Evolutionary conservation across 2,888 invertebrate species (phyloP).

Genomic region (Minunthozetes semirufus): DNA sequence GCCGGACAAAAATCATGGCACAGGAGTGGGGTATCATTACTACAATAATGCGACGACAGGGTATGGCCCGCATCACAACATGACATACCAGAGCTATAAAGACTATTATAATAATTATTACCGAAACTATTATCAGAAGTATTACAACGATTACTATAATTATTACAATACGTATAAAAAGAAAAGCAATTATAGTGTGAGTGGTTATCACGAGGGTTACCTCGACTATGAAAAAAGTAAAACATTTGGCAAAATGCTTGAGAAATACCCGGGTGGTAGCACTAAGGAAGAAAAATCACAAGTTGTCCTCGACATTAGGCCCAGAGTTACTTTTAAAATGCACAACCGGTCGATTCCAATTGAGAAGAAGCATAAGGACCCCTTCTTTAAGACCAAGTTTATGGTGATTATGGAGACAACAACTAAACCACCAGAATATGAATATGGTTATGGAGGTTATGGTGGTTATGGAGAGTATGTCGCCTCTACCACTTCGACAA

Average conservation of each 20-base stretch:
- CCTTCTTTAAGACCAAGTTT: slow-evolving; percentile 31
- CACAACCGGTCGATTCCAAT: slow-evolving; percentile 12
- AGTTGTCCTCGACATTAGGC: slow-evolving; percentile 27
- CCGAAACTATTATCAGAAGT: slow-evolving; percentile 6
- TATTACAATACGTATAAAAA: slow-evolving; percentile 31
- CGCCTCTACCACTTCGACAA: background rate
- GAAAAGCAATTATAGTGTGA: slow-evolving; percentile 18
- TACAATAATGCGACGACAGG: slow-evolving; percentile 28
- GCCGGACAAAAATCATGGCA: slow-evolving; percentile 1
- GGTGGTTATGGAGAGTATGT: slow-evolving; percentile 10
- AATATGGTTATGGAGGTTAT: slow-evolving; percentile 24
- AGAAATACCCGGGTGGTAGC: slow-evolving; percentile 34
- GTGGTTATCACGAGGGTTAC: slow-evolving; percentile 22
- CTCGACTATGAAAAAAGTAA: slow-evolving; percentile 31
- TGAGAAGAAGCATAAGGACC: slow-evolving; percentile 31
- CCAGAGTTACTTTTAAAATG: slow-evolving; percentile 32
- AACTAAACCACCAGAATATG: slow-evolving; percentile 23
- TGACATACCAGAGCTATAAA: background rate
- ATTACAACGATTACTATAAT: slow-evolving; percentile 33
- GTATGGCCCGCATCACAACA: background rate
- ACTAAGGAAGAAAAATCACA: slow-evolving; percentile 34
- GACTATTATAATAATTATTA: slow-evolving; percentile 3
- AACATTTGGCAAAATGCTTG: slow-evolving; percentile 19
- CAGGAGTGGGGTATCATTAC: slow-evolving; percentile 24
- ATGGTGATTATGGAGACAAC: slow-evolving; percentile 33